A percentile compares a stretch with the other conserved stretches of the same genome.
Conservation (phyloP, 2,888 invertebrate species). For the Ethmia dodecea region DNA sequence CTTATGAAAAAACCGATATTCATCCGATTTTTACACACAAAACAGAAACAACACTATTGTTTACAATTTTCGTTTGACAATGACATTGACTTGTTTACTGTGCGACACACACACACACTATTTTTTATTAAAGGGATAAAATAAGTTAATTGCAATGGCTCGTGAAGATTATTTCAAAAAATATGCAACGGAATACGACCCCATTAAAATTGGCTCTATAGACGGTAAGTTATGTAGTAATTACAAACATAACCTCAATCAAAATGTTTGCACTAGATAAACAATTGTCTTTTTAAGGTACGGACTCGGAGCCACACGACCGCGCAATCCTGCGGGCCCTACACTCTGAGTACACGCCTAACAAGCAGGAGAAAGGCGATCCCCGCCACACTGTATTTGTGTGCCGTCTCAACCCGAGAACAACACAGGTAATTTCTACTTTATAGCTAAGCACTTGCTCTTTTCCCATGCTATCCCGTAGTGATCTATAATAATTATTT, state of each 20-base stretch:
- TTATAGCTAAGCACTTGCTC: neutral
- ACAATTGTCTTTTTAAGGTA: conserved; percentile 58
- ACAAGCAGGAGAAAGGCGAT: conserved; percentile 81
- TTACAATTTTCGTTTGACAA: too few relatives aligned
- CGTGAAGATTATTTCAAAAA: conserved; percentile 38
- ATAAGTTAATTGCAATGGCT: conserved; percentile 23
- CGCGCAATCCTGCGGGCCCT: conserved; percentile 85
- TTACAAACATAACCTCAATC: neutral
- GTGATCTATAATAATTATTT: neutral
- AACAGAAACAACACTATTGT: too few relatives aligned
- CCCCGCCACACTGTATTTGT: conserved; percentile 87
- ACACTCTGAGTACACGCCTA: conserved; percentile 80
- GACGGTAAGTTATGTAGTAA: conserved; percentile 80
- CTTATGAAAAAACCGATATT: too few relatives aligned
- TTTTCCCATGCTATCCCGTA: neutral
- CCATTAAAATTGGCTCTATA: conserved; percentile 90
- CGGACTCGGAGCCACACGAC: conserved; percentile 90
- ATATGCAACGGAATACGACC: conserved; percentile 81
- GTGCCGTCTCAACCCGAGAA: conserved; percentile 82
- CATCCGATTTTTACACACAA: too few relatives aligned
- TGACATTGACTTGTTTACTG: too few relatives aligned
- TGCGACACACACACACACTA: too few relatives aligned
- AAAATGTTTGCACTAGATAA: neutral
- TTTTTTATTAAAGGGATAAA: too few relatives aligned
- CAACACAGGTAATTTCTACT: conserved; percentile 68